These are phyloP conservation scores for Halcyon leucocephala DNA, from an alignment of 2,797 vertebrate species.

Conservation along the genomic window DNA sequence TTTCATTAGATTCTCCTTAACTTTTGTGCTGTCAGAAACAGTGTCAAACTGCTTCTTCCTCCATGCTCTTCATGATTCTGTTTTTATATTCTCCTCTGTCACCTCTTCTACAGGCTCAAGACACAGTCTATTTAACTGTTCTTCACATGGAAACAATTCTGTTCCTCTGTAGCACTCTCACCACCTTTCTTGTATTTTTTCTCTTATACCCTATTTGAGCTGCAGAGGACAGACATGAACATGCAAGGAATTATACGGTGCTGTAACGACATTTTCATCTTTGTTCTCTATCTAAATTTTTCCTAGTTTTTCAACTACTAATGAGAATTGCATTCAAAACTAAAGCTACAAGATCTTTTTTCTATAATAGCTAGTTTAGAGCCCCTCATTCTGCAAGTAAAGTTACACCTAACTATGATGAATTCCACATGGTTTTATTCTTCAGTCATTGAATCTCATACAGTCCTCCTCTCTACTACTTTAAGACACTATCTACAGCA, in stretches of 20 bases:
- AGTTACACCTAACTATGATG: neutral
- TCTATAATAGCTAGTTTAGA: neutral
- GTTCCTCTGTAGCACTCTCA: neutral
- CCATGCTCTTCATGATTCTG: neutral
- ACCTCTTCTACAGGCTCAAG: neutral
- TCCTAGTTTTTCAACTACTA: neutral
- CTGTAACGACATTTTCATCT: neutral
- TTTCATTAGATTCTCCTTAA: constrained; percentile 22
- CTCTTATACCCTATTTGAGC: neutral
- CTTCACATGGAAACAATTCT: neutral
- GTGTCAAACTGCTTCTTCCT: neutral
- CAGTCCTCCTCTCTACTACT: neutral
- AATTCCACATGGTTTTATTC: neutral
- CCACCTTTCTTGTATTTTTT: neutral
- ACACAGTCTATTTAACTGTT: neutral
- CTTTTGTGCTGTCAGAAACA: neutral
- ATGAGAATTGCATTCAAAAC: neutral
- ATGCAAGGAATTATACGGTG: neutral
- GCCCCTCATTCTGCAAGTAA: neutral
- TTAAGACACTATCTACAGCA: neutral
- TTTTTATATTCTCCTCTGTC: neutral
- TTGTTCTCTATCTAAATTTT: neutral
- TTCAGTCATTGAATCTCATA: neutral
- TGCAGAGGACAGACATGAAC: neutral
- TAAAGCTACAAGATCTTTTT: neutral